Base-by-base conservation (phyloP, 2,888 invertebrate species). In the Apantesis nais region DNA sequence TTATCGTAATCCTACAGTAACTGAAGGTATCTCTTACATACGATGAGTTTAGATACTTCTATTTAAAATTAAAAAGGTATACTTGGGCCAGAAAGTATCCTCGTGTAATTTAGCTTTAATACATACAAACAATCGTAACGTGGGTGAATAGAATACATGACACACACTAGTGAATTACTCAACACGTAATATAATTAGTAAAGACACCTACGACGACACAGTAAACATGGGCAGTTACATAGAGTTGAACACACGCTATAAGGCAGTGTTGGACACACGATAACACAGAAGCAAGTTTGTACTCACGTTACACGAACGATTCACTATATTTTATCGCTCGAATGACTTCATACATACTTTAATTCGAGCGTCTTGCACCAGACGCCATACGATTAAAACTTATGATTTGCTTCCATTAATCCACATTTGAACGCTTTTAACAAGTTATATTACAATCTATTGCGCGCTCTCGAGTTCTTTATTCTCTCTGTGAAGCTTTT, bases 211-310 rank as follows among this genome's bases (percentile, higher is more conserved):
- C n/a, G 75, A 69, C 71, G 62, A 69, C 58, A 75, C 25, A 73
- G 69, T 76, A 74, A 58, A 79, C 68, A 83, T 83, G 80, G 83
- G 83, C 83, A 82, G 83, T 82, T 80, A 58, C 44, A 52, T 85
- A 82, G 83, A 79, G 78, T 84, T 88, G 89, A 89, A 89, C 90
- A 90, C 90, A 88, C 83, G 86, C 83, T 77, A 73, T 88, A 89
- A 90, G 90, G 90, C 91, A 89, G 88, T 84, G 85, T 77, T 70
- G 67, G 72, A 66, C 62, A 77, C 66, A 22, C 39, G 67, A 19
- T 58, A 22, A 44, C 48, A 29, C 64, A 73, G 68, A 71, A 66
- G 74, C 44, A 73, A 72, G 61, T 83, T 76, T 75, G 76, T 77
- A 77, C 83, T 78, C 74, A 66, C 71, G 69, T 76, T 76, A 76